Conservation (phyloP, 2,888 invertebrate species). For the Amorpha juglandis region DNA sequence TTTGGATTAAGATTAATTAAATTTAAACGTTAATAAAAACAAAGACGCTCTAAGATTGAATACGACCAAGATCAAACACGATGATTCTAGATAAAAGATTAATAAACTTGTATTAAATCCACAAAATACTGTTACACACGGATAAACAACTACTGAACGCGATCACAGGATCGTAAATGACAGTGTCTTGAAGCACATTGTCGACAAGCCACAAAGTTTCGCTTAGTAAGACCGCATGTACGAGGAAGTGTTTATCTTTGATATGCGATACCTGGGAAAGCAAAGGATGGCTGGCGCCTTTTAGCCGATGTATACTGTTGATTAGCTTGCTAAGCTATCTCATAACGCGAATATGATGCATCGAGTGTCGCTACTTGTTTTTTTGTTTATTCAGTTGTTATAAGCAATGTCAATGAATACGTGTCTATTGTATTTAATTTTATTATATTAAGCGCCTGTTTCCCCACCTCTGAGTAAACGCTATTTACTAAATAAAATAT, state of each 20-base stretch:
- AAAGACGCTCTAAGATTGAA: no score
- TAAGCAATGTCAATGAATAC: no score
- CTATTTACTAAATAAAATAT: no score
- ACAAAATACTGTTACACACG: neutral
- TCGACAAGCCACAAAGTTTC: conserved; percentile 35
- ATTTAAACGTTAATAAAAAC: neutral
- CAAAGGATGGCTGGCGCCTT: conserved; percentile 32
- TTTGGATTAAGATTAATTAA: no score
- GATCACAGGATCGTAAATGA: conserved; percentile 3
- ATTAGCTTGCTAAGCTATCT: conserved; percentile 32
- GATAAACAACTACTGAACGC: conserved; percentile 1
- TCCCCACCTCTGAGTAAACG: no score
- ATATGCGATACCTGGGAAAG: conserved; percentile 62
- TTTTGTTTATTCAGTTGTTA: neutral
- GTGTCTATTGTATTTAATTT: no score
- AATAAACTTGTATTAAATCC: neutral
- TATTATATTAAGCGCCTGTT: no score
- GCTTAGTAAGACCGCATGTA: conserved; percentile 59
- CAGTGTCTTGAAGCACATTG: neutral
- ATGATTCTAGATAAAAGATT: neutral
- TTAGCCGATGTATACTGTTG: conserved; percentile 20
- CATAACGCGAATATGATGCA: conserved; percentile 4
- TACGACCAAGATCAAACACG: no score
- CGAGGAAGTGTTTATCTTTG: conserved; percentile 66
- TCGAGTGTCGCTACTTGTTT: no score